Evolutionary conservation across 1,140 invertebrate species (phyloP).

Genomic region (Ceratina calcarata): DNA sequence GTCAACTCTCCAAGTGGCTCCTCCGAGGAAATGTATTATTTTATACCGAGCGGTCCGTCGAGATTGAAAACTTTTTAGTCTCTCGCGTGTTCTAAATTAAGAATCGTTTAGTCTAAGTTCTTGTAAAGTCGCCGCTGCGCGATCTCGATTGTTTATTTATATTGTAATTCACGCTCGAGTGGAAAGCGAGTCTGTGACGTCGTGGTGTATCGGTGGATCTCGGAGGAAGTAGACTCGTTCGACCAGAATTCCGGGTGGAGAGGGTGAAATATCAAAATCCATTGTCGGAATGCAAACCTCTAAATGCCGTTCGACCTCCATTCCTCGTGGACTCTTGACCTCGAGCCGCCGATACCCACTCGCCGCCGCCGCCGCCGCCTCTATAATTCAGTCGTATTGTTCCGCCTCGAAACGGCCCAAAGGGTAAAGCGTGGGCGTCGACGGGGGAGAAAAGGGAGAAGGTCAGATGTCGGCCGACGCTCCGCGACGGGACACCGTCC

Average conservation of each 20-base stretch:
- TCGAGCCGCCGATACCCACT: conserved; percentile 67
- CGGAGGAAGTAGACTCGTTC: conserved; percentile 12
- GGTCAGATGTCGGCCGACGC: no score
- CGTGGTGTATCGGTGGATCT: no score
- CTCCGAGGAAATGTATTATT: conserved; percentile 1
- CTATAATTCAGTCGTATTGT: conserved; percentile 73
- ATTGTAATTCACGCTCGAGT: no score
- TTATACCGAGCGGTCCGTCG: no score
- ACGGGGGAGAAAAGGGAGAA: background rate
- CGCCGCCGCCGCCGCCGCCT: conserved; percentile 49
- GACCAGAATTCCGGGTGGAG: conserved; percentile 33
- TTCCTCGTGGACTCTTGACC: conserved; percentile 67
- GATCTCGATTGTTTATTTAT: no score
- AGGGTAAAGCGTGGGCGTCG: background rate
- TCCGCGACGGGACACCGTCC: conserved; percentile 7
- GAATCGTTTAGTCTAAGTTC: no score
- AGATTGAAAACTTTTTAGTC: no score
- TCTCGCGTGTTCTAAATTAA: no score
- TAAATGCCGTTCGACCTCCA: conserved; percentile 63
- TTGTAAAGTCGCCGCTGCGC: no score
- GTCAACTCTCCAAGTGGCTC: no score
- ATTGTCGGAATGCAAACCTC: conserved; percentile 36
- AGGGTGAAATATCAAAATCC: conserved; percentile 47
- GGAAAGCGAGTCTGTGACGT: no score
- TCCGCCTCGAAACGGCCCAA: conserved; percentile 45